A percentile compares a stretch with the other conserved stretches of the same genome.
phyloP scores from a whole-genome alignment of 64 coral and sea anemone genomes.

The Platygyra sinensis region DNA sequence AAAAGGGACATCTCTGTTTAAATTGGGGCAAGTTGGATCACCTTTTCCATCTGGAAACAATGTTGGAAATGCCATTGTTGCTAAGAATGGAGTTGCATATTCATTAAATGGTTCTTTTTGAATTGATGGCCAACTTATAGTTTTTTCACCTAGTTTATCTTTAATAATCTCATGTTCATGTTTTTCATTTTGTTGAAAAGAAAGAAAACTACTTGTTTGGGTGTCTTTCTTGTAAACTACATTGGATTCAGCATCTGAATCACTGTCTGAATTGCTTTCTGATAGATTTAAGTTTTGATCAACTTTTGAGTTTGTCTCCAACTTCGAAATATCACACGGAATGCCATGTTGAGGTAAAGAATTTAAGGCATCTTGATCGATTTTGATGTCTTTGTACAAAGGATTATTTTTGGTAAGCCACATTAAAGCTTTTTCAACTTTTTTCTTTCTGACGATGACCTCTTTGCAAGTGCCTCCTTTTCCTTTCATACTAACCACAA shows the following conservation, averaged over 20 bases:
- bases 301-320: too few relatives aligned
- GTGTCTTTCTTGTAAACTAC: too few relatives aligned
- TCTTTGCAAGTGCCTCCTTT: conserved; percentile 44
- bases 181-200: too few relatives aligned
- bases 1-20: conserved; percentile 41
- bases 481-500: conserved; percentile 43
- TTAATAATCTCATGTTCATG: conserved; percentile 45
- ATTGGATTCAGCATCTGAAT: too few relatives aligned
- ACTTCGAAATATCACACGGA: too few relatives aligned
- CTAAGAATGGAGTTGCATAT: conserved; percentile 48
- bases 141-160: too few relatives aligned
- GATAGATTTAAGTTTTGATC: too few relatives aligned
- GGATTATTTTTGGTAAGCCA: conserved; percentile 56
- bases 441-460: conserved; percentile 55
- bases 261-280: too few relatives aligned
- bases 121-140: conserved; percentile 46
- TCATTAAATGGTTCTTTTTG: conserved; percentile 54
- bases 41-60: conserved; percentile 54
- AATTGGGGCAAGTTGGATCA: conserved; percentile 35
- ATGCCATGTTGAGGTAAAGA: conserved; percentile 53
- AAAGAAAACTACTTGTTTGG: too few relatives aligned
- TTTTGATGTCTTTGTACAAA: conserved; percentile 56
- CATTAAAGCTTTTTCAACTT: conserved; percentile 41
- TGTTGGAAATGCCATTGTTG: conserved; percentile 58
- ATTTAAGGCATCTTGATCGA: conserved; percentile 40